Conservation (phyloP, 2,797 vertebrate species). For the Aphelocoma californica region DNA sequence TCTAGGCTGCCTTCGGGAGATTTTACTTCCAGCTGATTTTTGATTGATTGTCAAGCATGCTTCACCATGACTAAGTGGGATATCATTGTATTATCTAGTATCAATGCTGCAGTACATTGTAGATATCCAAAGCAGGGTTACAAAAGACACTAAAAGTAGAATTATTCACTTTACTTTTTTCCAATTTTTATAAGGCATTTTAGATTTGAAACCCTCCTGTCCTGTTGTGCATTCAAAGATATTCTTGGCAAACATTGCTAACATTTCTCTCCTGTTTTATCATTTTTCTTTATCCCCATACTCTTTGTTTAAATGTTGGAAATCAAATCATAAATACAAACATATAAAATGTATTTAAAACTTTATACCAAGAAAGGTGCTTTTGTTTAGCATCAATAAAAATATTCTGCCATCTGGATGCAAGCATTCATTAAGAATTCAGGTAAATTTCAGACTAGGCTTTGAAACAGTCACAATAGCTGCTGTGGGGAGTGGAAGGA, state of each 20-base stretch:
- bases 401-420: neutral
- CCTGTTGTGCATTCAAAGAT: neutral
- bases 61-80: neutral
- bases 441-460: neutral
- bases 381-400: neutral
- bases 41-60: neutral
- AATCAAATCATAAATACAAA: slow-evolving; percentile 11
- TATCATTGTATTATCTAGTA: neutral
- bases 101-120: neutral
- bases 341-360: neutral
- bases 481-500: neutral
- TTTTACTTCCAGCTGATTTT: neutral
- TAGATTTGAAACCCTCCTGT: neutral
- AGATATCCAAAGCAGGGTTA: neutral
- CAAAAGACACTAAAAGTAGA: neutral
- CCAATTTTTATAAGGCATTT: neutral
- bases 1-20: neutral
- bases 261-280: neutral
- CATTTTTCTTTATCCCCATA: neutral
- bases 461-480: neutral
- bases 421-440: neutral
- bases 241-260: neutral
- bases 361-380: neutral
- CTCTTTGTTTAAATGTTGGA: neutral
- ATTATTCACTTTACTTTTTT: neutral